phyloP scores from a whole-genome alignment of 2,797 vertebrate genomes.

The Emydoidea blandingii region DNA sequence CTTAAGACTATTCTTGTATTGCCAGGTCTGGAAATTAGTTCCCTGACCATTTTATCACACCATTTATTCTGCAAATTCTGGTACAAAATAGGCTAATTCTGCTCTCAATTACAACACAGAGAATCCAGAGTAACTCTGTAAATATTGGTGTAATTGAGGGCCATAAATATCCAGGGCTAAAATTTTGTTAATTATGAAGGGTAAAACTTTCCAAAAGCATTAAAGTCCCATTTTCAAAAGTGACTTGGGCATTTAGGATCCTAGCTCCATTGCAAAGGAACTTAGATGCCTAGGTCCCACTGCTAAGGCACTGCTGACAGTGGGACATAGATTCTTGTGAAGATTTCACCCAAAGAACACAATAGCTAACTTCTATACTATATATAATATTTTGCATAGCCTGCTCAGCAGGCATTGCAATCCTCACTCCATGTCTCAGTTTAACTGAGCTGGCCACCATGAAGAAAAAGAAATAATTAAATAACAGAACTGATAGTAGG shows the following conservation, averaged over 20 bases:
- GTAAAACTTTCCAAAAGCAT: background rate
- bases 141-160: background rate
- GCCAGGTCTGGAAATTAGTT: background rate
- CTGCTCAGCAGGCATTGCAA: background rate
- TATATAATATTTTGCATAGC: background rate
- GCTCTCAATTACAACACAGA: background rate
- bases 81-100: background rate
- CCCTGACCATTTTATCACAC: background rate
- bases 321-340: background rate
- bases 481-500: background rate
- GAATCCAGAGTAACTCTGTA: background rate
- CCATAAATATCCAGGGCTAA: background rate
- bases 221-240: background rate
- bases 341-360: fast-evolving
- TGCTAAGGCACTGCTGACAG: background rate
- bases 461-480: background rate
- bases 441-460: background rate
- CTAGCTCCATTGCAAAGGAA: background rate
- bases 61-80: background rate
- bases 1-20: background rate
- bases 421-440: background rate
- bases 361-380: background rate
- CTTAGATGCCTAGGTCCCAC: background rate
- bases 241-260: constrained; percentile 24
- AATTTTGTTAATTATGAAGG: background rate